phyloP scores from a whole-genome alignment of 2,888 invertebrate species.

The Agonopterix alstromeriana region DNA sequence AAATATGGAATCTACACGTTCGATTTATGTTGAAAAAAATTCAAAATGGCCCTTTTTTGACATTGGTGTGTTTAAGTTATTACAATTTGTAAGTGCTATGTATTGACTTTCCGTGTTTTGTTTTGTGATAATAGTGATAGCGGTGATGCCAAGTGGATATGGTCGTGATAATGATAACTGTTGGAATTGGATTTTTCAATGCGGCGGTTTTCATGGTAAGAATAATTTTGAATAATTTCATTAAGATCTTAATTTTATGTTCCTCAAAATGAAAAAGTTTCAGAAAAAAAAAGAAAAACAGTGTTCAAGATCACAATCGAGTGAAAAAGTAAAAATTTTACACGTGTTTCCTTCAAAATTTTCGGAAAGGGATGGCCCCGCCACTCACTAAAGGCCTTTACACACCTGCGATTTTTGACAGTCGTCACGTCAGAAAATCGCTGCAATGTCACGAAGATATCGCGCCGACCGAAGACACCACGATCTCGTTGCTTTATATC shows the following conservation, averaged over 20 bases:
- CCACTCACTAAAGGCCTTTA: too few species aligned
- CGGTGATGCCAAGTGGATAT: conserved; percentile 62
- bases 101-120: conserved; percentile 64
- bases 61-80: conserved; percentile 24
- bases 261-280: too few species aligned
- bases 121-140: conserved; percentile 59
- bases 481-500: too few species aligned
- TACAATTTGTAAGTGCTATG: conserved; percentile 34
- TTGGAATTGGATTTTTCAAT: conserved; percentile 65
- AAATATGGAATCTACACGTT: conserved; percentile 27
- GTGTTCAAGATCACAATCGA: too few species aligned
- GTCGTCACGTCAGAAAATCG: too few species aligned
- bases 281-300: too few species aligned
- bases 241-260: not conserved
- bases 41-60: conserved; percentile 21
- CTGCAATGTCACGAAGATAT: too few species aligned
- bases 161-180: conserved; percentile 65
- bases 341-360: too few species aligned
- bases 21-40: conserved; percentile 14
- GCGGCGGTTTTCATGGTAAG: conserved; percentile 55
- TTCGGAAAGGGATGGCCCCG: too few species aligned
- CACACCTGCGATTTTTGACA: too few species aligned
- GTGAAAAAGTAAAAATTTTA: too few species aligned
- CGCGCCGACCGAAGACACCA: too few species aligned
- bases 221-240: conserved; percentile 3